Conservation (phyloP, 2,113 vertebrate genomes). For the Todiramphus chloris region DNA sequence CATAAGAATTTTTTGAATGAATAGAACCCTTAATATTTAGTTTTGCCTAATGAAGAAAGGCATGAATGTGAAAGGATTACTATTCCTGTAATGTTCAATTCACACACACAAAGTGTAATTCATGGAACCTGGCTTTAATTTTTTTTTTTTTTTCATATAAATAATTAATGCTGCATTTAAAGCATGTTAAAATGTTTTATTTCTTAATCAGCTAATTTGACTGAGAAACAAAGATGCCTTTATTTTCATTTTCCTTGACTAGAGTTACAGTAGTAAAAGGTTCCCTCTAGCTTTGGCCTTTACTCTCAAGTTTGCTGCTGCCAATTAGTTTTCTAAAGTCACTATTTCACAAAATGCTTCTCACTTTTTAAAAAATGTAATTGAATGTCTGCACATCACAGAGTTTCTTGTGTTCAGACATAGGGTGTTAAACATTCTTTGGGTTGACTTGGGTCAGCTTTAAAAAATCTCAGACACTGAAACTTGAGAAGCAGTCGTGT, state of each 20-base stretch:
- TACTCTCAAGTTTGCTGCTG: slow-evolving; percentile 70
- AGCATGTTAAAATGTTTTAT: slow-evolving; percentile 78
- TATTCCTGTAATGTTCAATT: slow-evolving; percentile 69
- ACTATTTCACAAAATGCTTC: slow-evolving; percentile 77
- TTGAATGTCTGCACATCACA: slow-evolving; percentile 81
- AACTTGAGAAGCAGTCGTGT: slow-evolving; percentile 75
- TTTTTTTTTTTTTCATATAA: slow-evolving; percentile 75
- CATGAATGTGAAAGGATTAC: slow-evolving; percentile 63
- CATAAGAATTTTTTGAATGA: slow-evolving; percentile 61
- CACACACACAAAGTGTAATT: slow-evolving; percentile 73
- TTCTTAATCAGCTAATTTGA: slow-evolving; percentile 83
- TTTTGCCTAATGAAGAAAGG: slow-evolving; percentile 72
- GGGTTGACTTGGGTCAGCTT: slow-evolving; percentile 80
- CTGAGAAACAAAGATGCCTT: slow-evolving; percentile 81
- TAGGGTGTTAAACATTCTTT: slow-evolving; percentile 74
- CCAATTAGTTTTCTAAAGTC: slow-evolving; percentile 81
- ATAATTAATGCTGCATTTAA: slow-evolving; percentile 82
- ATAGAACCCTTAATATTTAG: slow-evolving; percentile 66
- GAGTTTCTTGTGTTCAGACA: slow-evolving; percentile 77
- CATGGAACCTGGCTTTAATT: slow-evolving; percentile 71
- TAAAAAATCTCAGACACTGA: slow-evolving; percentile 77
- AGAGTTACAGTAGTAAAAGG: slow-evolving; percentile 77
- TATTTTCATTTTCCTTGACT: slow-evolving; percentile 75
- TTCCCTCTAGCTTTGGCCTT: slow-evolving; percentile 75
- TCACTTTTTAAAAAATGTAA: slow-evolving; percentile 77